Evolutionary conservation across 1,140 invertebrate genomes (phyloP).

Genomic region (Microplitis mediator): DNA sequence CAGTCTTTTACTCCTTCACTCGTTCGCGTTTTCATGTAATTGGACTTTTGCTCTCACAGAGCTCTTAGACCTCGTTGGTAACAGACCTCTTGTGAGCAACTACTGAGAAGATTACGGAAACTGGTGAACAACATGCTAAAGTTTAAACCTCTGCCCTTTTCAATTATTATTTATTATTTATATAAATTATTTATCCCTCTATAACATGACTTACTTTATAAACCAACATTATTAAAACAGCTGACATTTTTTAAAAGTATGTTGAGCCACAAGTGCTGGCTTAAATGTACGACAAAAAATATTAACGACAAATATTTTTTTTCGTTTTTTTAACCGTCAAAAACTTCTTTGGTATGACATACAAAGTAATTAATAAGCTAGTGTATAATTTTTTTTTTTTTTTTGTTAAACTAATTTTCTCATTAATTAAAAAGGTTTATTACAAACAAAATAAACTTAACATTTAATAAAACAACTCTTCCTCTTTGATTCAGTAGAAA

Average conservation of each 20-base stretch:
- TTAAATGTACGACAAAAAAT: too few species aligned
- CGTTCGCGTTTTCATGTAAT: slow-evolving; percentile 23
- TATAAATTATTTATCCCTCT: not conserved
- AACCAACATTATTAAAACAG: not conserved
- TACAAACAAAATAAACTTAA: too few species aligned
- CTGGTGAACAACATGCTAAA: not conserved
- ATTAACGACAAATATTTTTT: too few species aligned
- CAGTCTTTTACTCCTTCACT: not conserved
- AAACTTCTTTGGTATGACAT: too few species aligned
- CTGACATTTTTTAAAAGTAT: not conserved
- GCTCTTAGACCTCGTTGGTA: not conserved
- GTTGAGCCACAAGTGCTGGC: too few species aligned
- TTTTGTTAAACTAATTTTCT: too few species aligned
- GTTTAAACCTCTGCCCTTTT: not conserved
- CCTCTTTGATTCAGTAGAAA: too few species aligned
- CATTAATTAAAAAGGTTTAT: too few species aligned
- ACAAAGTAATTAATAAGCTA: too few species aligned
- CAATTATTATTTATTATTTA: not conserved
- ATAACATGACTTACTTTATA: not conserved
- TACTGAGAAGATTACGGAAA: not conserved
- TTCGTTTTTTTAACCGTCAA: too few species aligned
- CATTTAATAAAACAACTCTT: too few species aligned
- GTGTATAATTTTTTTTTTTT: too few species aligned
- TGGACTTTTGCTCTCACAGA: slow-evolving; percentile 2
- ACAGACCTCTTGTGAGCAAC: not conserved